A percentile compares a stretch with the other conserved stretches of the same genome.
Evolutionary conservation across 2,113 vertebrate species (phyloP).

Genomic region (Balaeniceps rex): DNA sequence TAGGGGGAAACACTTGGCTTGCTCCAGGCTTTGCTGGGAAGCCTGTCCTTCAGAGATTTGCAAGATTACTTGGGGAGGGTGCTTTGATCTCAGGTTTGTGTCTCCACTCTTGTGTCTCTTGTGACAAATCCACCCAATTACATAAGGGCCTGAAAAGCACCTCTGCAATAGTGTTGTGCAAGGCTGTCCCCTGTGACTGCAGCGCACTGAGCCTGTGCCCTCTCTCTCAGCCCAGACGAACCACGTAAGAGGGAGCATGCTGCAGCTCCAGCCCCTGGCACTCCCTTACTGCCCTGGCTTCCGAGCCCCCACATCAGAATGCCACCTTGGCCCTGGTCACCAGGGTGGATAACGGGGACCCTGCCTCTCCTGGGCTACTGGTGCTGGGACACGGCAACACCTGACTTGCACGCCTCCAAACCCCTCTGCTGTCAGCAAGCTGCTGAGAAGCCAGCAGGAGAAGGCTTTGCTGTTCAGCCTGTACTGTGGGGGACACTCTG

Average conservation of each 20-base stretch:
- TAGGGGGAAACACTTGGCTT: background rate
- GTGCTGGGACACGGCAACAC: background rate
- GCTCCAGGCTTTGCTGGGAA: background rate
- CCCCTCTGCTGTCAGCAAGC: background rate
- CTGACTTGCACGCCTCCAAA: background rate
- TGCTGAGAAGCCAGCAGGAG: background rate
- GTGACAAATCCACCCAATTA: background rate
- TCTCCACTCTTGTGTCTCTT: rapidly evolving
- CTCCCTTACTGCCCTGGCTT: background rate
- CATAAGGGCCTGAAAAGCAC: background rate
- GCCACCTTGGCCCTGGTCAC: background rate
- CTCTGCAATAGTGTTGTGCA: background rate
- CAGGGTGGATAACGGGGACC: rapidly evolving
- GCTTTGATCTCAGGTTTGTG: background rate
- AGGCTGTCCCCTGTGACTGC: background rate
- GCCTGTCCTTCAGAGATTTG: background rate
- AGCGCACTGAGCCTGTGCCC: rapidly evolving
- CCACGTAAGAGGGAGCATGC: rapidly evolving
- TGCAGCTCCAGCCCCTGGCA: background rate
- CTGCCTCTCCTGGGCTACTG: background rate
- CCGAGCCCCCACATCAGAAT: rapidly evolving
- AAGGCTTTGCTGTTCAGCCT: background rate
- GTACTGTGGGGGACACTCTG: too few relatives aligned
- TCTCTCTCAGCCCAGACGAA: background rate
- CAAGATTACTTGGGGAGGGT: background rate